Evolutionary conservation across 2,888 invertebrate species (phyloP), one percentile per base, ranked within the genome.

Genomic region (Orgyia antiqua): DNA sequence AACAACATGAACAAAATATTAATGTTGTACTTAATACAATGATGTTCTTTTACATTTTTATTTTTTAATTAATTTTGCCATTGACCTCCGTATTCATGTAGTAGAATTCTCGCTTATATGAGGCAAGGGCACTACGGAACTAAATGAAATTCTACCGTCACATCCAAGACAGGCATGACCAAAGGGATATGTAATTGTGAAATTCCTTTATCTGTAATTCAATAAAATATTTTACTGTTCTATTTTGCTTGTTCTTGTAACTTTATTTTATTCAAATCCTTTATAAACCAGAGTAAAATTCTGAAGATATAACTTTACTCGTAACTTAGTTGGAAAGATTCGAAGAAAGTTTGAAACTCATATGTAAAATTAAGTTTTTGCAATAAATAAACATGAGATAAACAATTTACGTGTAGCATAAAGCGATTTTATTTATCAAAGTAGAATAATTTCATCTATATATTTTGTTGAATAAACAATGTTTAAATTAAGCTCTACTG

Each of bases 71-170:
- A 9, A 32, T 11, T 9, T 23, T 10, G 8, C n/a, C 1, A 18
- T 21, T 10, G 7, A 10, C 20, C 28, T 33, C 13, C 28, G 36
- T 25, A 31, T 27, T 25, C 23, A 28, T 36, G 6, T 35, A 27
- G 33, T 38, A 31, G 28, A 13, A n/a, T 4, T 10, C 17, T 39
- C 24, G 26, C 41, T 39, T 24, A 27, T 28, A 37, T 37, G 31
- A 49, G 26, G 41, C 32, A 49, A 33, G 42, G 37, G 40, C 29
- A 37, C 25, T 28, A 32, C 25, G 31, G 42, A 33, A 58, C 43
- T 51, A 55, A 58, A 57, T 57, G 43, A 57, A 57, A 58, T 57
- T 57, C 56, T 37, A 25, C 33, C 42, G 34, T 42, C 35, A 30
- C 44, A 45, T 39, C 39, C 36, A 39, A 33, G 30, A 39, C 44